These are phyloP conservation scores for Lissocephala sabroskyi DNA, from an alignment of 2,888 invertebrate genomes.

Conservation along the genomic window DNA sequence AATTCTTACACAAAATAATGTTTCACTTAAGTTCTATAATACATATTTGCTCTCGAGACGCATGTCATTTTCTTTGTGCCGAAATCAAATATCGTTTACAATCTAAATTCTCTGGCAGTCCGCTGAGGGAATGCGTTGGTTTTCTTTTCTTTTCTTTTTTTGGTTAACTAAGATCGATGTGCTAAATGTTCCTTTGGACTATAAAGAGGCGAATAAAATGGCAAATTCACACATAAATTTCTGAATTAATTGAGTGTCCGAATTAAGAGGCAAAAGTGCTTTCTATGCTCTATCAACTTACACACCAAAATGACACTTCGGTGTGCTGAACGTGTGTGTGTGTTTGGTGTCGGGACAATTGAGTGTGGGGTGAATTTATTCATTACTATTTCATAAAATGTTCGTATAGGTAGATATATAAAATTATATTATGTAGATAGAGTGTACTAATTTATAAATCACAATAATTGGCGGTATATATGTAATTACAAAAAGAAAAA, in stretches of 20 bases:
- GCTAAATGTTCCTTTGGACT: background rate
- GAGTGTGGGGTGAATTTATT: background rate
- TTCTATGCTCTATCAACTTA: background rate
- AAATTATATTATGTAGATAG: background rate
- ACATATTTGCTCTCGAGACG: no score
- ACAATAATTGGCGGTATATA: slow-evolving; percentile 18
- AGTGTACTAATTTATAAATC: slow-evolving; percentile 14
- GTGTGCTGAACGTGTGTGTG: no score
- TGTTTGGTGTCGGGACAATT: no score
- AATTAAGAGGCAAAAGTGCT: background rate
- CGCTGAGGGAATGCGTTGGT: no score
- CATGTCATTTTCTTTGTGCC: no score
- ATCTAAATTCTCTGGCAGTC: no score
- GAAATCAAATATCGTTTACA: no score
- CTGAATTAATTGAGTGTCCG: background rate
- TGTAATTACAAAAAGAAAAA: slow-evolving; percentile 15
- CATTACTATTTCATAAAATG: no score
- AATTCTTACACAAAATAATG: background rate
- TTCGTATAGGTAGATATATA: background rate
- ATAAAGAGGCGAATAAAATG: background rate
- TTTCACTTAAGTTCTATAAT: no score
- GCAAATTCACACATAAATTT: background rate
- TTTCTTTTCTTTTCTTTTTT: no score
- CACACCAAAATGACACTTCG: background rate
- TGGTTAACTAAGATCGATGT: background rate